These are phyloP conservation scores for Rotaria macrura DNA, from an alignment of 2,888 invertebrate species.

Conservation along the genomic window DNA sequence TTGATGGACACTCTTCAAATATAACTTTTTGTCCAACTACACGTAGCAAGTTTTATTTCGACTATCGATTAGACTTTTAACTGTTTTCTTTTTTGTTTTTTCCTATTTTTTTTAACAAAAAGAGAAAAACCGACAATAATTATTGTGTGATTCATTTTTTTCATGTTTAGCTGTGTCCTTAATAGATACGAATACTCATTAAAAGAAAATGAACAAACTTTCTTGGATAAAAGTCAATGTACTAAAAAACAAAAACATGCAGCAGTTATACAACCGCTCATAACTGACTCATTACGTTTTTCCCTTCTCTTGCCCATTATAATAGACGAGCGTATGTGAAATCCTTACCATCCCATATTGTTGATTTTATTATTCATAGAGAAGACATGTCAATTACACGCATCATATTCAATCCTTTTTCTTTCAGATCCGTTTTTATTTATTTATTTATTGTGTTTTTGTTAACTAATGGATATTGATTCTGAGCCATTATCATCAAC, in stretches of 20 bases:
- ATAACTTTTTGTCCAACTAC: not conserved
- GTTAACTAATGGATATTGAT: not conserved
- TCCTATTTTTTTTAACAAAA: not conserved
- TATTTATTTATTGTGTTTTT: not conserved
- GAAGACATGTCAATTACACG: not conserved
- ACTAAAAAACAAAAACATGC: not conserved
- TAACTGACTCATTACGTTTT: not conserved
- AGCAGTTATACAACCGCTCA: not conserved
- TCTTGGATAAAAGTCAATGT: not conserved
- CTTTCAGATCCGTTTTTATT: not conserved
- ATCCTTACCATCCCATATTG: not conserved
- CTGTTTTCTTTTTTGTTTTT: not conserved
- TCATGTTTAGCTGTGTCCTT: too few relatives aligned
- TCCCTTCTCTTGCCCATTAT: not conserved
- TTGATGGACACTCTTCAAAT: not conserved
- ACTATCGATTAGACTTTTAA: too few relatives aligned
- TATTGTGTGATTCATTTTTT: not conserved
- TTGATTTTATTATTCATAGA: not conserved
- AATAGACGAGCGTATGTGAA: not conserved
- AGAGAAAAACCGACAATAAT: not conserved
- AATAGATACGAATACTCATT: too few relatives aligned
- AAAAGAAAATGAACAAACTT: not conserved
- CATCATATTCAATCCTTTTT: too few relatives aligned
- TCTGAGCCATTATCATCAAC: not conserved
- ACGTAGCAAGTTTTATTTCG: not conserved